A percentile compares a stretch with the other conserved stretches of the same genome.
Evolutionary conservation across 2,888 invertebrate species (phyloP).

Genomic region (Apamea epomidion): DNA sequence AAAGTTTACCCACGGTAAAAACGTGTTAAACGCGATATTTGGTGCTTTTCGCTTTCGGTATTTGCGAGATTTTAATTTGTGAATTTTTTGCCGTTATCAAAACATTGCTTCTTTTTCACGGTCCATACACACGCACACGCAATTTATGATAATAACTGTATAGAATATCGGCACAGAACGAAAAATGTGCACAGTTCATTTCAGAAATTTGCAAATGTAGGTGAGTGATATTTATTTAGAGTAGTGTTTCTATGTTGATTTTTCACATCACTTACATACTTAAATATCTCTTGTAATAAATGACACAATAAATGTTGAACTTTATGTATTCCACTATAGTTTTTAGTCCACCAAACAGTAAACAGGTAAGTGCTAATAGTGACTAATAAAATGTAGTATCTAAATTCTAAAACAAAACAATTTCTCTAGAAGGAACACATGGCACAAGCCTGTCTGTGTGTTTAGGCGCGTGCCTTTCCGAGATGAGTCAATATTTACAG

Average conservation of each 20-base stretch:
- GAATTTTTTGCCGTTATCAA: constrained; percentile 35
- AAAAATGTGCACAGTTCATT: constrained; percentile 25
- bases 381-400: constrained; percentile 17
- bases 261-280: background rate
- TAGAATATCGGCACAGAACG: constrained; percentile 28
- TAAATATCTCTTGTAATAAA: constrained; percentile 10
- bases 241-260: constrained; percentile 10
- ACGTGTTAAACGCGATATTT: background rate
- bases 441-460: constrained; percentile 75
- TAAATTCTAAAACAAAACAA: constrained; percentile 49
- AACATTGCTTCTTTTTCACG: constrained; percentile 20
- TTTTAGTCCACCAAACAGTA: constrained; percentile 22
- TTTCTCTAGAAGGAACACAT: constrained; percentile 69
- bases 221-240: constrained; percentile 34
- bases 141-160: constrained; percentile 46
- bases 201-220: constrained; percentile 31
- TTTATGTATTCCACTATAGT: background rate
- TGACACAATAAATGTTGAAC: background rate
- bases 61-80: constrained; percentile 4
- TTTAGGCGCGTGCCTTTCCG: constrained; percentile 80
- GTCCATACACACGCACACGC: constrained; percentile 28
- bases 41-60: constrained; percentile 23
- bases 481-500: constrained; percentile 87
- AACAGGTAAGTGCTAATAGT: constrained; percentile 12
- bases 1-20: background rate